Conservation (phyloP, 2,113 vertebrate species). For the Hemiprocne comata region DNA sequence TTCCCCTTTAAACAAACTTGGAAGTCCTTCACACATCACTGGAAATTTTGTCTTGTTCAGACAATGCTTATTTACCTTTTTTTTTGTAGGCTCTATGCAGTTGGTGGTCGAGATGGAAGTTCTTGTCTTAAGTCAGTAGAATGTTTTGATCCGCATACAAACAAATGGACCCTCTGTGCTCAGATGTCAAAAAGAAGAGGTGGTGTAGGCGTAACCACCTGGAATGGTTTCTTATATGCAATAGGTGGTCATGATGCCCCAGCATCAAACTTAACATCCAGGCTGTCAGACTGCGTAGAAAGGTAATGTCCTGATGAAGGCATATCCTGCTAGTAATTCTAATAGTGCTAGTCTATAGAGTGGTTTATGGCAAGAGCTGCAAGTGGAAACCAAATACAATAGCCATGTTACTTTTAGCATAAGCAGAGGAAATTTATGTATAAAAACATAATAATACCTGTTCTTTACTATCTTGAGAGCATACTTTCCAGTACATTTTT, state of each 20-base stretch:
- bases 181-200: conserved; percentile 97
- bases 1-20: background rate
- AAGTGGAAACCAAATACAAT: background rate
- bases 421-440: background rate
- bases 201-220: conserved; percentile 95
- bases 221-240: conserved; percentile 95
- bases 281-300: conserved; percentile 95
- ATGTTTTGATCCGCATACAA: conserved; percentile 98
- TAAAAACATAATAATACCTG: background rate
- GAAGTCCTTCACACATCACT: background rate
- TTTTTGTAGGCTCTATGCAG: conserved; percentile 89
- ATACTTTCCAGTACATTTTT: background rate
- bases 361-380: background rate
- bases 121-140: conserved; percentile 97
- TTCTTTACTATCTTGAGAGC: background rate
- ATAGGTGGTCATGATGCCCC: conserved; percentile 97
- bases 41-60: background rate
- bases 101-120: conserved; percentile 97
- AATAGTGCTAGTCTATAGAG: background rate
- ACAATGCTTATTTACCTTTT: background rate
- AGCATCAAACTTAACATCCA: conserved; percentile 90
- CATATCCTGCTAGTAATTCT: background rate
- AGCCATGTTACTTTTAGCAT: background rate
- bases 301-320: conserved; percentile 78
- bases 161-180: conserved; percentile 94